Conservation (phyloP, 2,113 vertebrate species). For the Percopsis transmontana region DNA sequence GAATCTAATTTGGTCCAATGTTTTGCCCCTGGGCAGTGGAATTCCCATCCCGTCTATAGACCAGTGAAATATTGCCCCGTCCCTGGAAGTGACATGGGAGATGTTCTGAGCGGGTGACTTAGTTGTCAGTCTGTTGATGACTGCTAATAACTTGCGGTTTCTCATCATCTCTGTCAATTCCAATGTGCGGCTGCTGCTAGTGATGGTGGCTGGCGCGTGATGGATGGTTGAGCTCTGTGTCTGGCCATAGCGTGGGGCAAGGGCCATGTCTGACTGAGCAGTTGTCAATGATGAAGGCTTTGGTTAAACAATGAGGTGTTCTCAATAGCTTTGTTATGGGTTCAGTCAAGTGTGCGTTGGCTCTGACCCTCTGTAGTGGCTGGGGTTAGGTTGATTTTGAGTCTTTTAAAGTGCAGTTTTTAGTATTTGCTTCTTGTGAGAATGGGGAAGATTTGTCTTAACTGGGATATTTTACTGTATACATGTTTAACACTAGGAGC, state of each 20-base stretch:
- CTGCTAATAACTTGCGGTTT: constrained; percentile 24
- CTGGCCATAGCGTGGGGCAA: background rate
- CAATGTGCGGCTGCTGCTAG: constrained; percentile 13
- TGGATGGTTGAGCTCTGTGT: constrained; percentile 2
- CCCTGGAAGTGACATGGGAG: constrained; percentile 30
- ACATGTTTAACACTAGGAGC: too few relatives aligned
- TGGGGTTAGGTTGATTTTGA: background rate
- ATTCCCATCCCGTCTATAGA: constrained; percentile 40
- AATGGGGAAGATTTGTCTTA: too few relatives aligned
- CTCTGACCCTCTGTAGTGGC: background rate
- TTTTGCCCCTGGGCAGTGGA: constrained; percentile 46
- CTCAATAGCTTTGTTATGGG: constrained; percentile 2
- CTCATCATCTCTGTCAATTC: constrained; percentile 30
- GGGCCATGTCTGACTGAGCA: constrained; percentile 11
- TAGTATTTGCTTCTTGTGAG: too few relatives aligned
- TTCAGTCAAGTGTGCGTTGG: background rate
- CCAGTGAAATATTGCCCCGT: constrained; percentile 43
- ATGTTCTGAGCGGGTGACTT: constrained; percentile 8
- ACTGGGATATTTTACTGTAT: too few relatives aligned
- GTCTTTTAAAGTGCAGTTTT: too few relatives aligned
- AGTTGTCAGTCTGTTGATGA: constrained; percentile 35
- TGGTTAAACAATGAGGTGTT: constrained; percentile 20
- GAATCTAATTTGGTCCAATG: constrained; percentile 58
- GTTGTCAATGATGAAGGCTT: constrained; percentile 16
- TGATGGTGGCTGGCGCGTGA: constrained; percentile 29